These are phyloP conservation scores for Lepilemur ruficaudatus DNA, from an alignment of 2,797 vertebrate genomes.

Conservation along the genomic window DNA sequence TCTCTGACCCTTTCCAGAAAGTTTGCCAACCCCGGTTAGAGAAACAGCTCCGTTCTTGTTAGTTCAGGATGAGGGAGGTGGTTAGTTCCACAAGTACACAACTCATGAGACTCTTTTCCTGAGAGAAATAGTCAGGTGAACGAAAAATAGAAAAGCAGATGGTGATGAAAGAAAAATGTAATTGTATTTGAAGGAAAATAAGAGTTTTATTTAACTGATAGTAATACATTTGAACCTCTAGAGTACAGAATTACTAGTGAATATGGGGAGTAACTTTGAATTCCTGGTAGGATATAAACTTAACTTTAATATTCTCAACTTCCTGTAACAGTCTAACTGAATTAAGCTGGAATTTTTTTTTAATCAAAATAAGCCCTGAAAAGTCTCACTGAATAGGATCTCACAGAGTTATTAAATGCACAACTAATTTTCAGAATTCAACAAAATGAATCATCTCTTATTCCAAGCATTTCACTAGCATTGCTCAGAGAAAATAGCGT, in stretches of 20 bases:
- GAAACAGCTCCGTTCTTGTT: not conserved
- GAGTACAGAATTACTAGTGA: not conserved
- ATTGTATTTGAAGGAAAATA: not conserved
- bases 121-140: not conserved
- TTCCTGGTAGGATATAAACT: not conserved
- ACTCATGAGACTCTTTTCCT: not conserved
- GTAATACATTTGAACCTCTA: not conserved
- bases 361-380: not conserved
- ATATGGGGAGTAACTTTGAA: not conserved
- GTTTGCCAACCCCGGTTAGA: not conserved
- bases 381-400: slow-evolving; percentile 3
- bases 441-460: not conserved
- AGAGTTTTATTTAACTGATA: not conserved
- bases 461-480: not conserved
- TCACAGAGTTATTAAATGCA: not conserved
- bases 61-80: not conserved
- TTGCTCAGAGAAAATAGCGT: not conserved
- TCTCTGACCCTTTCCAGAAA: not conserved
- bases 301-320: slow-evolving; percentile 12
- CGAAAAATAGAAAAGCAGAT: not conserved
- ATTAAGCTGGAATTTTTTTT: not conserved
- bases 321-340: not conserved
- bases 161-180: not conserved
- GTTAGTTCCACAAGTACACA: not conserved
- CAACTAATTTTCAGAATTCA: not conserved